A percentile compares a stretch with the other conserved stretches of the same genome.
These are phyloP conservation scores for Nephila pilipes DNA, from an alignment of 1,140 invertebrate genomes.

Conservation along the genomic window DNA sequence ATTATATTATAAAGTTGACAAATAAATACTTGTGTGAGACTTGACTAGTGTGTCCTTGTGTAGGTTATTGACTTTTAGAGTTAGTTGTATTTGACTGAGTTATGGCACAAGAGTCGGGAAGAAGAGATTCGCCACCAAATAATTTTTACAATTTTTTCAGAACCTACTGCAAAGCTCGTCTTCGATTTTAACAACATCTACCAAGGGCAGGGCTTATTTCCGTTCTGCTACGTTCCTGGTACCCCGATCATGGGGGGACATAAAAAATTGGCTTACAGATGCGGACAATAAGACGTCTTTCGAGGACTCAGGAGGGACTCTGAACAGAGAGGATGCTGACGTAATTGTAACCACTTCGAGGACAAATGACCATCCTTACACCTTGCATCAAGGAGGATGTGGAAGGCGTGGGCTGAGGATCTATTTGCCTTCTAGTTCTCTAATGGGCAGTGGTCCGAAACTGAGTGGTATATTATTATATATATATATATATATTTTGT, in stretches of 20 bases:
- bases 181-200: background rate
- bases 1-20: too few relatives aligned
- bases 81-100: too few relatives aligned
- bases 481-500: background rate
- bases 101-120: too few relatives aligned
- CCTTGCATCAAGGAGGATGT: slow-evolving; percentile 49
- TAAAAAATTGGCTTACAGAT: background rate
- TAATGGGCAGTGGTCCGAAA: background rate
- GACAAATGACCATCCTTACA: slow-evolving; percentile 24
- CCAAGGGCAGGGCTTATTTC: slow-evolving; percentile 56
- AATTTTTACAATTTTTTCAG: background rate
- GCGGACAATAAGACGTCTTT: background rate
- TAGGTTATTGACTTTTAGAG: too few relatives aligned
- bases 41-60: too few relatives aligned
- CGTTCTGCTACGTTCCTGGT: slow-evolving; percentile 20
- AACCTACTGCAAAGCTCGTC: slow-evolving; percentile 41
- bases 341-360: background rate
- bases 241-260: background rate
- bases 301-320: background rate
- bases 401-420: background rate
- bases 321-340: background rate
- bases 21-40: too few relatives aligned
- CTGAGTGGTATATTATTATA: background rate
- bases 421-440: background rate
- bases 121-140: too few relatives aligned